These are phyloP conservation scores for Penaeus chinensis DNA, from an alignment of 1,140 invertebrate species.

Conservation along the genomic window DNA sequence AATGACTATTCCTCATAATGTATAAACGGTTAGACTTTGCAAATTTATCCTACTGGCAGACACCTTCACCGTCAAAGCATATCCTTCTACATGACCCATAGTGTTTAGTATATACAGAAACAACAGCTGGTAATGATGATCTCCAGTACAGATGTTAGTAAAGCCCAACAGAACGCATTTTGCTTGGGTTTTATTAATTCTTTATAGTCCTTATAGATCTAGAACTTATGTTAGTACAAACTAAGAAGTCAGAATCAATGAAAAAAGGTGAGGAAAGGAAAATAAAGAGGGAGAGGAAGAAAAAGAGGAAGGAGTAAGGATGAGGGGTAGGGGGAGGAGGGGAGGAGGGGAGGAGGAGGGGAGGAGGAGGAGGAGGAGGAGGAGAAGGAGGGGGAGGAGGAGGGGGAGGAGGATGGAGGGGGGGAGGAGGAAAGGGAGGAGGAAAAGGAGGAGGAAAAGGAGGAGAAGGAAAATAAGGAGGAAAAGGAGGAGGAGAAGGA, in stretches of 20 bases:
- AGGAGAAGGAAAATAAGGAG: neutral
- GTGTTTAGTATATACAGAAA: too few relatives aligned
- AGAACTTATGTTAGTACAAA: neutral
- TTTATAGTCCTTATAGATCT: too few relatives aligned
- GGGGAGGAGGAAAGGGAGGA: neutral
- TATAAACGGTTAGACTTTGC: too few relatives aligned
- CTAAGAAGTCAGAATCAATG: too few relatives aligned
- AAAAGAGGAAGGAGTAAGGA: neutral
- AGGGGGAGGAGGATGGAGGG: neutral
- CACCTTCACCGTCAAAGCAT: too few relatives aligned
- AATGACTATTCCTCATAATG: too few relatives aligned
- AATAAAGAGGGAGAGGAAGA: neutral
- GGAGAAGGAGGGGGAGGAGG: neutral
- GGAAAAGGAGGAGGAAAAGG: neutral
- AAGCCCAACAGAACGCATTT: neutral
- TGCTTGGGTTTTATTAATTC: too few relatives aligned
- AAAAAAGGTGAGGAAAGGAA: neutral
- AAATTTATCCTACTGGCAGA: too few relatives aligned
- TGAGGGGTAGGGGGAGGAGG: neutral
- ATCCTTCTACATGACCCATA: too few relatives aligned
- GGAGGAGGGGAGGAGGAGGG: neutral
- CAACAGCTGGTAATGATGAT: slow-evolving; percentile 1
- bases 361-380: neutral
- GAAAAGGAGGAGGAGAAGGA: neutral
- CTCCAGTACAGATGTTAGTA: slow-evolving; percentile 36